phyloP scores from a whole-genome alignment of 2,797 vertebrate genomes.

The Champsocephalus esox region DNA sequence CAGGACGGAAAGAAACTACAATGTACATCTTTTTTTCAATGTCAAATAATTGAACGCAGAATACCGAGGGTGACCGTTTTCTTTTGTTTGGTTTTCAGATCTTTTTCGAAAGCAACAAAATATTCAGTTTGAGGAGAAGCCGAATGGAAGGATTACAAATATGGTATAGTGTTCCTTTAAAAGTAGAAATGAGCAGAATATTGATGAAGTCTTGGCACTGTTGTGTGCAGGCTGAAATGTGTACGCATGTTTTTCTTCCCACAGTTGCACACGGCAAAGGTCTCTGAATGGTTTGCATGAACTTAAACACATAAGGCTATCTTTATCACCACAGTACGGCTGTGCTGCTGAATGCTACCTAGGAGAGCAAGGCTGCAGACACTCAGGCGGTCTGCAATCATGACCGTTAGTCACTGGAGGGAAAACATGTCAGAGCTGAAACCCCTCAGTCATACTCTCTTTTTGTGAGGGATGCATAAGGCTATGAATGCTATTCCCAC shows the following conservation, averaged over 20 bases:
- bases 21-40: conserved; percentile 69
- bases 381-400: conserved; percentile 61
- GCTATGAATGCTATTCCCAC: conserved; percentile 15
- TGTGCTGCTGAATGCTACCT: conserved; percentile 45
- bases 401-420: conserved; percentile 49
- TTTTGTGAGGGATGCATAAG: conserved; percentile 24
- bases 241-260: not conserved
- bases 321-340: conserved; percentile 26
- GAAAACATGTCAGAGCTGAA: conserved; percentile 53
- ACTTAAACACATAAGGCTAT: conserved; percentile 25
- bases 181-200: conserved; percentile 60
- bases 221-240: conserved; percentile 26
- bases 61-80: not conserved
- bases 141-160: conserved; percentile 52
- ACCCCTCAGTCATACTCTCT: conserved; percentile 45
- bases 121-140: conserved; percentile 30
- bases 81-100: conserved; percentile 18
- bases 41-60: conserved; percentile 57
- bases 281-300: conserved; percentile 16
- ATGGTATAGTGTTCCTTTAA: conserved; percentile 48
- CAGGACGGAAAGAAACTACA: conserved; percentile 78
- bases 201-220: conserved; percentile 31
- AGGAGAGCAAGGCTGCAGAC: conserved; percentile 56
- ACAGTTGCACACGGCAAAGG: conserved; percentile 1
- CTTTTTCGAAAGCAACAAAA: conserved; percentile 10